A percentile compares a stretch with the other conserved stretches of the same genome.
Evolutionary conservation across 2,797 vertebrate species (phyloP).

Genomic region (Amblyopsis hoosieri): DNA sequence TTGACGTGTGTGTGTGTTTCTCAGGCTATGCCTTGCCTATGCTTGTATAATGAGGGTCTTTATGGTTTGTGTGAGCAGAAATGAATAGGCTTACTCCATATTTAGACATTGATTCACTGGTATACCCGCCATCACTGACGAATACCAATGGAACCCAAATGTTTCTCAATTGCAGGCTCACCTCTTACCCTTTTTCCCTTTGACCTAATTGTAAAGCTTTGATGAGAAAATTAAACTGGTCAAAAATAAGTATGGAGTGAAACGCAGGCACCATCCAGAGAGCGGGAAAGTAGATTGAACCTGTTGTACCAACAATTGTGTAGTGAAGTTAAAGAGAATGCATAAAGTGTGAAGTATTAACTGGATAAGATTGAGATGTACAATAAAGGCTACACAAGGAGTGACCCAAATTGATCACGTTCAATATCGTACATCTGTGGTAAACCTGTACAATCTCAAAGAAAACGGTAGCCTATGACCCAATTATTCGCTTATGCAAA

Average conservation of each 20-base stretch:
- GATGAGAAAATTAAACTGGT: neutral
- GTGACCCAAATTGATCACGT: no score
- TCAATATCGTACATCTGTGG: no score
- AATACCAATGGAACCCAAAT: constrained; percentile 3
- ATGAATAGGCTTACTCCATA: neutral
- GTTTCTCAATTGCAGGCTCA: neutral
- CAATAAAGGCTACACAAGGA: no score
- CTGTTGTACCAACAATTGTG: neutral
- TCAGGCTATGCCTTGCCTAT: constrained; percentile 26
- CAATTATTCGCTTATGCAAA: no score
- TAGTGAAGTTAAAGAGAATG: neutral
- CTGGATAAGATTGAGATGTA: neutral
- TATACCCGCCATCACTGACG: constrained; percentile 14
- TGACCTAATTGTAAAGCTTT: constrained; percentile 36
- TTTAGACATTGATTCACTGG: constrained; percentile 13
- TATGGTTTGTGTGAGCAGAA: constrained; percentile 40
- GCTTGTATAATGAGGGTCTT: constrained; percentile 37
- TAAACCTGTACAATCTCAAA: no score
- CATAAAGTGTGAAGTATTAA: neutral
- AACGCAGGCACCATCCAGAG: constrained; percentile 16
- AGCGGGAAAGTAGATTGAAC: constrained; percentile 15
- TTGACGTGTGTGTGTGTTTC: constrained; percentile 1
- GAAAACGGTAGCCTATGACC: no score
- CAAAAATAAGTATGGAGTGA: neutral
- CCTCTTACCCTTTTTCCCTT: neutral